Evolutionary conservation across 2,797 vertebrate species (phyloP).

Genomic region (Balearica regulorum): DNA sequence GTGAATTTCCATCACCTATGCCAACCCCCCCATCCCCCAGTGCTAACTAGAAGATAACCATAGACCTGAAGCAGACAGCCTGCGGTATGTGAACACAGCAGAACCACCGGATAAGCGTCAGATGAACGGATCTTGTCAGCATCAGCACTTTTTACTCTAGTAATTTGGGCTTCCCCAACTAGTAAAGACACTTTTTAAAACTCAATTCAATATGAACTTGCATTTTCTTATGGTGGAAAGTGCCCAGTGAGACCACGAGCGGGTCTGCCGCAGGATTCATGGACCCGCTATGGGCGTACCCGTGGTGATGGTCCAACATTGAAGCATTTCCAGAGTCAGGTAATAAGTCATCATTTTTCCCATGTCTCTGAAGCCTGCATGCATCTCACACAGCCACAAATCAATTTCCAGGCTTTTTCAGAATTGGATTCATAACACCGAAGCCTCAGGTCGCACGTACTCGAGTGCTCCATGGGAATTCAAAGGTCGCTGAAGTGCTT

Average conservation of each 20-base stretch:
- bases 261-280: rapidly evolving
- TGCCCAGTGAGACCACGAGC: rapidly evolving
- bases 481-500: not conserved
- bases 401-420: not conserved
- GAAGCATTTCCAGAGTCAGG: not conserved
- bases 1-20: not conserved
- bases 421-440: not conserved
- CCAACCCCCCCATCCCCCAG: no score
- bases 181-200: not conserved
- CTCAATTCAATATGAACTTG: not conserved
- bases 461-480: not conserved
- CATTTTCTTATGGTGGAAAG: not conserved
- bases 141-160: not conserved
- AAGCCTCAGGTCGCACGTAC: not conserved
- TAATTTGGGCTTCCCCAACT: not conserved
- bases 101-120: not conserved
- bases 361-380: not conserved
- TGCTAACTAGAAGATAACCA: not conserved
- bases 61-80: slow-evolving; percentile 1
- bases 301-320: rapidly evolving
- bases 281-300: not conserved
- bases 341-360: not conserved
- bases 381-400: not conserved
- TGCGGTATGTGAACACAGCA: not conserved
- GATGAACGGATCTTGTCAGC: rapidly evolving